Evolutionary conservation across 2,888 invertebrate genomes (phyloP).

Genomic region (Nomada fabriciana): DNA sequence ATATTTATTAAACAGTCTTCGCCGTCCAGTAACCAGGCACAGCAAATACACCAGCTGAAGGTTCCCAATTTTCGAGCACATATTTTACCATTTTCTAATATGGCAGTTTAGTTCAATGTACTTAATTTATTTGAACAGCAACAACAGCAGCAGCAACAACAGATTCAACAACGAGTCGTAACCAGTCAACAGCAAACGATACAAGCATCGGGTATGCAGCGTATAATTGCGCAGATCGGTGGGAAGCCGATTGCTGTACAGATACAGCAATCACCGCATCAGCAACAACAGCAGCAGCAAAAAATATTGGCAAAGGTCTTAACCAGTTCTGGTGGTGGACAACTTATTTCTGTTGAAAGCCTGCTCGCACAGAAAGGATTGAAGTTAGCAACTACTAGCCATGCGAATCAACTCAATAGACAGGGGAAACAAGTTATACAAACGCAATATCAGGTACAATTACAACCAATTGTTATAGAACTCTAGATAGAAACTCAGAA

Average conservation of each 20-base stretch:
- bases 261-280: constrained; percentile 85
- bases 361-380: constrained; percentile 85
- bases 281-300: constrained; percentile 84
- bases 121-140: constrained; percentile 80
- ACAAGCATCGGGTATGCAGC: constrained; percentile 81
- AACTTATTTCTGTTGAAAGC: constrained; percentile 87
- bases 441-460: constrained; percentile 81
- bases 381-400: constrained; percentile 78
- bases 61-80: constrained; percentile 64
- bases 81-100: not conserved
- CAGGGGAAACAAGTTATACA: constrained; percentile 83
- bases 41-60: constrained; percentile 83
- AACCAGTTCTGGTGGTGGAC: constrained; percentile 88
- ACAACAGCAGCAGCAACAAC: constrained; percentile 81
- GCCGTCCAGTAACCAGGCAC: constrained; percentile 75
- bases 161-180: constrained; percentile 75
- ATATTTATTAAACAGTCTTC: constrained; percentile 83
- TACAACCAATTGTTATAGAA: not conserved
- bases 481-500: no score
- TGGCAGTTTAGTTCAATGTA: constrained; percentile 73
- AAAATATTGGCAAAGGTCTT: constrained; percentile 90
- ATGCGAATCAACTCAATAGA: constrained; percentile 79
- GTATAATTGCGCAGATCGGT: constrained; percentile 83
- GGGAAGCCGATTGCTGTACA: constrained; percentile 84
- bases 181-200: constrained; percentile 80